Base-by-base conservation (phyloP, 1,140 invertebrate species). In the Drosophila nasuta region DNA sequence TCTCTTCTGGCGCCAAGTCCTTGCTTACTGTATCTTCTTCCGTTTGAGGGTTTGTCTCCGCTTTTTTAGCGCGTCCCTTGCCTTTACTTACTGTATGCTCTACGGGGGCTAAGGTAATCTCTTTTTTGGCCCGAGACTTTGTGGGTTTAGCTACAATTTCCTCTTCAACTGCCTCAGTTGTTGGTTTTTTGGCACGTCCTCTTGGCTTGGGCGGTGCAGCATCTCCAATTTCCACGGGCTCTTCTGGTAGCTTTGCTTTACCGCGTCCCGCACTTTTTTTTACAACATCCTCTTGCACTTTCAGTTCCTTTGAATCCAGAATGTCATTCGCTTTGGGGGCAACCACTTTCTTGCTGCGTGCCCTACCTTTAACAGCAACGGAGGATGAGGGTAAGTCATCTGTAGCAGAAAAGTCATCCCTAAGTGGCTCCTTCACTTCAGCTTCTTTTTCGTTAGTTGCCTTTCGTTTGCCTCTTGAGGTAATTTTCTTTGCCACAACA, bases 131-230 rank as follows among this genome's bases (percentile, higher is more conserved):
- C 1, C 70, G 71, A 2, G 67, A 10, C 11, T 64, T 79, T 10
- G 62, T 6, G 1, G 56, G 5, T 33, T 70, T 65, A 20, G 60
- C 43, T 51, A 78, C 20, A 25, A 25, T 71, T 48, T 62, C 64
- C 1, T 41, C 33, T 11, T 68, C 68, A 48, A 5, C 43, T 2
- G 58, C 72, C 60, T 87, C 62, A 20, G 46, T 28, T 25, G 41
- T 10, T 20, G 54, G 49, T 52, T 88, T 86, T 58, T 85, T 83
- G 63, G 78, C 17, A 45, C 79, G 73, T 65, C 74, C 70, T 63
- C 66, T 70, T n/a, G 73, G 68, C 57, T 78, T 78, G 10, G 43
- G 13, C 5, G 62, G 45, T 58, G 74, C 78, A 17, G 48, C 10
- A 15, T 62, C 67, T 20, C 49, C 58, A 43, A 20, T 52, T 48